Base-by-base conservation (phyloP, 1,140 invertebrate genomes). In the Ostrea denselamellosa region DNA sequence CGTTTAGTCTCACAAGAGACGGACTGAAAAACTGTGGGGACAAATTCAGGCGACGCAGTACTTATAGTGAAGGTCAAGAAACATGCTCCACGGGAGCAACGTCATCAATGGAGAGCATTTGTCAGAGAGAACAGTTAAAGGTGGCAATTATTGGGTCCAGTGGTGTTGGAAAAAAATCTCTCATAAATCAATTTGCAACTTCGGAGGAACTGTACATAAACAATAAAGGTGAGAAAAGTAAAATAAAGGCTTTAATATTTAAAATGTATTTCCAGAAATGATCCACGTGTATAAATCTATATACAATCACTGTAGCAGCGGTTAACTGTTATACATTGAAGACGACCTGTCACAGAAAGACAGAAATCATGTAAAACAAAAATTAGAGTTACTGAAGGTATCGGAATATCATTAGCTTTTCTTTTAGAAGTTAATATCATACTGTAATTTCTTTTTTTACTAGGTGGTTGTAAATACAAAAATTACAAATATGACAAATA, bases 141-240 rank as follows among this genome's bases (percentile, higher is more conserved):
- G 82, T 83, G 10, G 82, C 82, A 12, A 83, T 83, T 10, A 54
- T 83, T 25, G 82, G 82, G 3, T 52, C 51, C n/a, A 52, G 8
- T 22, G 82, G 44, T 12, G 82, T 83, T 8, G 82, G 82, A 51
- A 83, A 83, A 19, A 52, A 83, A 53, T 53, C 82, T 19, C 51
- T 83, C 19, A 52, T 22, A 54, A 83, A 83, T 53, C 82, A 83
- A 83, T 83, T 83, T 54, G 22, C 53, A 54, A 83, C 82, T 53
- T 83, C 82, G 52, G 82, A 83, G 25, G 82, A 54, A 83, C 44
- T 83, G 17, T 83, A 54, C 53, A 83, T 54, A n/a, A 83, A 54
- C 22, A 54, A 77, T 28, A 12, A 28, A 28, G 28, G 68, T 77
- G 14, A 77, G 25, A 34, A 34, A 8, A 34, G 17, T 3, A 17